These are phyloP conservation scores for Amiota communis DNA, from an alignment of 2,888 invertebrate species.

Conservation along the genomic window DNA sequence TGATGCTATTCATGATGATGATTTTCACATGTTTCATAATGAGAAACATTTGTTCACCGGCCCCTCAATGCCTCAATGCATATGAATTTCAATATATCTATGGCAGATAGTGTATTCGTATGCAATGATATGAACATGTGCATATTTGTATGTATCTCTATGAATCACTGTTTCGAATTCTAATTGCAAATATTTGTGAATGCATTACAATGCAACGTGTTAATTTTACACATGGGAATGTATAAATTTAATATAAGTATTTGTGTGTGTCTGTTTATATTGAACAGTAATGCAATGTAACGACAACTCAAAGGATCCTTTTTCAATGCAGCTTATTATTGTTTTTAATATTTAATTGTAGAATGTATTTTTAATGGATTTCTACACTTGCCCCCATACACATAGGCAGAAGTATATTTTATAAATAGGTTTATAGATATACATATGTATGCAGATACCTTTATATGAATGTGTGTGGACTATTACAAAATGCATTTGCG, in stretches of 20 bases:
- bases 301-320: not conserved
- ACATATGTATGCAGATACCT: not conserved
- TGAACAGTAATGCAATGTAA: not conserved
- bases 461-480: not conserved
- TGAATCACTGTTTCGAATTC: slow-evolving; percentile 6
- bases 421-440: no score
- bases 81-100: not conserved
- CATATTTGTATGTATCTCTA: not conserved
- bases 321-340: slow-evolving; percentile 1
- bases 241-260: not conserved
- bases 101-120: no score
- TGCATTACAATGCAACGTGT: slow-evolving; percentile 18
- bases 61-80: not conserved
- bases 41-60: not conserved
- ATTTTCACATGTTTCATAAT: slow-evolving; percentile 26
- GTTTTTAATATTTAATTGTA: slow-evolving; percentile 27
- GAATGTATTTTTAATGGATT: slow-evolving; percentile 26
- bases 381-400: not conserved
- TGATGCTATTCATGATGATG: slow-evolving; percentile 9
- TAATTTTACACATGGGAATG: slow-evolving; percentile 25
- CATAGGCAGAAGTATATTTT: no score
- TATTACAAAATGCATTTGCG: slow-evolving; percentile 22
- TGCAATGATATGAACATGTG: no score
- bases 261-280: not conserved
- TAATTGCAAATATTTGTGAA: slow-evolving; percentile 28